These are phyloP conservation scores for Iselma pallidipennis DNA, from an alignment of 2,888 invertebrate genomes.

Conservation along the genomic window DNA sequence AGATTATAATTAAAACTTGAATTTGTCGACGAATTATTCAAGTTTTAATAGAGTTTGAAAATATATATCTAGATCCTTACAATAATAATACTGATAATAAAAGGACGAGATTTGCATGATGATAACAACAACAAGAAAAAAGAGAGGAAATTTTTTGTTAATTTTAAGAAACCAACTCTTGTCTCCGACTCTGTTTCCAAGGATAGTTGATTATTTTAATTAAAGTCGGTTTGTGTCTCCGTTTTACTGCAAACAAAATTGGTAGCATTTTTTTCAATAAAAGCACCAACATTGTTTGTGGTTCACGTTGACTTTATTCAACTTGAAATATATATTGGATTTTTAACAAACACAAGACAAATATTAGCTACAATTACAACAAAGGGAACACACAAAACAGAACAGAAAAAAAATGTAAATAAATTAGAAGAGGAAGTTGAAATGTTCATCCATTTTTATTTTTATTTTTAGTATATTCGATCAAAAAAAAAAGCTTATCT, in stretches of 20 bases:
- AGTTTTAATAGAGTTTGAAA: neutral
- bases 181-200: neutral
- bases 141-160: no score
- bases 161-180: no score
- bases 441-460: neutral
- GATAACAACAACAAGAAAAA: no score
- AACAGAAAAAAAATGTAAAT: neutral
- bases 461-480: neutral
- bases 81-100: neutral
- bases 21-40: neutral
- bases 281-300: neutral
- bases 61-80: neutral
- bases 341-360: neutral
- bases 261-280: neutral
- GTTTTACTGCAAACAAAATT: neutral
- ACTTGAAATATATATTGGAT: neutral
- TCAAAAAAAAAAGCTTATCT: neutral
- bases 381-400: neutral
- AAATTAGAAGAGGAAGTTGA: neutral
- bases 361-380: neutral
- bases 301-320: neutral
- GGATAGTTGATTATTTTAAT: neutral
- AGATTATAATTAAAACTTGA: neutral
- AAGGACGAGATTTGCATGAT: neutral
- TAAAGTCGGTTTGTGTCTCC: neutral